phyloP scores from a whole-genome alignment of 2,888 invertebrate species.

The Luperina testacea region DNA sequence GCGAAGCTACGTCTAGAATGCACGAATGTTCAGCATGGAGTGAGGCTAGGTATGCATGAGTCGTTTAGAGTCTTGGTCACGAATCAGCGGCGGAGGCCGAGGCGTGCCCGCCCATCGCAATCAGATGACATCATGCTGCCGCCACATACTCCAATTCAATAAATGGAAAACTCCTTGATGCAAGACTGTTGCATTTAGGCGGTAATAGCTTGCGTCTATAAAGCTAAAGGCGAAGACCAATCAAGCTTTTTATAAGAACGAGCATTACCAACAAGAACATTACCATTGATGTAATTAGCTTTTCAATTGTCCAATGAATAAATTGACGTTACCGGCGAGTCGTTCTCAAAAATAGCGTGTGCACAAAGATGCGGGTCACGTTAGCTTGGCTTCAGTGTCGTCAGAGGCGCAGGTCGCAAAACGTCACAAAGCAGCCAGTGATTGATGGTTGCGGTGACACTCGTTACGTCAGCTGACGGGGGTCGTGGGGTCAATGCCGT shows the following conservation, averaged over 20 bases:
- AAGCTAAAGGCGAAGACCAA: neutral
- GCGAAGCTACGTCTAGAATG: slow-evolving; percentile 68
- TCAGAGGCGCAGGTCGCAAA: slow-evolving; percentile 78
- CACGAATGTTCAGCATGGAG: slow-evolving; percentile 74
- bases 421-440: slow-evolving; percentile 84
- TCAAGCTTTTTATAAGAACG: slow-evolving; percentile 2
- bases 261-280: neutral
- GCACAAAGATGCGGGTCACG: slow-evolving; percentile 58
- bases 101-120: slow-evolving; percentile 83
- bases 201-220: slow-evolving; percentile 10
- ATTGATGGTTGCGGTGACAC: slow-evolving; percentile 88
- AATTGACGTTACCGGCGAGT: neutral
- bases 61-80: slow-evolving; percentile 80
- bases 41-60: slow-evolving; percentile 77
- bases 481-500: slow-evolving; percentile 88
- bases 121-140: slow-evolving; percentile 84
- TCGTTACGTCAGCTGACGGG: slow-evolving; percentile 80
- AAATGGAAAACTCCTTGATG: slow-evolving; percentile 66
- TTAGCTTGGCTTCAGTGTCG: slow-evolving; percentile 58
- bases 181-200: slow-evolving; percentile 62
- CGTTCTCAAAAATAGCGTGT: slow-evolving; percentile 18
- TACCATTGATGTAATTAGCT: neutral
- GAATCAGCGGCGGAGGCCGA: slow-evolving; percentile 76
- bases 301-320: slow-evolving; percentile 5
- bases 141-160: slow-evolving; percentile 70